Percentiles rank a stretch among this genome's conserved stretches.
These are phyloP conservation scores for Zaprionus obscuricornis DNA, from an alignment of 2,888 invertebrate genomes.

Conservation along the genomic window DNA sequence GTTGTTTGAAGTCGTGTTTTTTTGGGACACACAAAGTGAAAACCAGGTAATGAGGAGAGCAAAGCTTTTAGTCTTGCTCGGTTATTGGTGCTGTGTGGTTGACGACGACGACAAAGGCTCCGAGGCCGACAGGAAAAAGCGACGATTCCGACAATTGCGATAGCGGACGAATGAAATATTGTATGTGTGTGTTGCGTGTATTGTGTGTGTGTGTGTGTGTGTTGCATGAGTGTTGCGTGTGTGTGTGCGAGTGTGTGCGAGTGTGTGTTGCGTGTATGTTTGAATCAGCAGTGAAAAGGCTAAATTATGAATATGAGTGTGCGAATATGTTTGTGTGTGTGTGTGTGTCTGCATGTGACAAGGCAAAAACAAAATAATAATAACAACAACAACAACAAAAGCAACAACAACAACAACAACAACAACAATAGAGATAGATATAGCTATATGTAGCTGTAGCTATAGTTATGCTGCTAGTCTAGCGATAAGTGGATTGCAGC, in stretches of 20 bases:
- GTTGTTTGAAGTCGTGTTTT: slow-evolving; percentile 19
- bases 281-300: slow-evolving; percentile 42
- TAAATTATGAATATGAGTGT: slow-evolving; percentile 39
- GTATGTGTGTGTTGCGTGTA: slow-evolving; percentile 17
- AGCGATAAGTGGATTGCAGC: slow-evolving; percentile 36
- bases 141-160: slow-evolving; percentile 26
- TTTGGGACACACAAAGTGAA: slow-evolving; percentile 57
- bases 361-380: slow-evolving; percentile 43
- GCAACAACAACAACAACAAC: slow-evolving; percentile 9
- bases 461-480: neutral
- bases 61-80: slow-evolving; percentile 82
- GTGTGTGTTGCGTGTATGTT: neutral
- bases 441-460: slow-evolving; percentile 5
- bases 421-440: slow-evolving; percentile 13
- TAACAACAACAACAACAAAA: neutral
- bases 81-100: slow-evolving; percentile 82
- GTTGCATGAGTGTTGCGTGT: neutral
- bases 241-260: slow-evolving; percentile 23
- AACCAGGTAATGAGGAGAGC: slow-evolving; percentile 80
- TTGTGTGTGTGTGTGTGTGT: slow-evolving; percentile 25
- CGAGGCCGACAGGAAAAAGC: slow-evolving; percentile 40
- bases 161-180: slow-evolving; percentile 34
- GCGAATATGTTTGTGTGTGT: neutral
- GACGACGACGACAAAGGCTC: slow-evolving; percentile 65
- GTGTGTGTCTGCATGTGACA: slow-evolving; percentile 10